Base-by-base conservation (phyloP, 2,797 vertebrate species). In the Spea hammondii region DNA sequence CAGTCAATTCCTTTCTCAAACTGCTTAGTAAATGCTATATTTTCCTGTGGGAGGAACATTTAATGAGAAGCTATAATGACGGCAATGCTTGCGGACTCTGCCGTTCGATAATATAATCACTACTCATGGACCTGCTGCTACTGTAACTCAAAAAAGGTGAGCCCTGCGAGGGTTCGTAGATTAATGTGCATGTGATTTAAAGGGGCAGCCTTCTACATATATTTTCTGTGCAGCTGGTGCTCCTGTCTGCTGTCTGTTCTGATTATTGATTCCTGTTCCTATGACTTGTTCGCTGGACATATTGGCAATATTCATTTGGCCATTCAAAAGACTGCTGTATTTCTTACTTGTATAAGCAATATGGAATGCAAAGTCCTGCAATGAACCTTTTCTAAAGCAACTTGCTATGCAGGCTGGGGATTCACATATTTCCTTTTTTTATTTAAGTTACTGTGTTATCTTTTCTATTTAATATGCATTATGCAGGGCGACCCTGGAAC, bases 21-120 rank as follows among this genome's bases (percentile, higher is more conserved):
- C 70, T 62, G 79, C 74, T 77, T 81, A 81, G 74, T 81, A 77
- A 77, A 81, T 77, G 74, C 79, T 73, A 73, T 77, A 81, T 77
- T 81, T 77, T 81, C 74, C 79, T 81, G 64, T 77, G 74, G 70
- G 74, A 81, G 66, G 64, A 81, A 73, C 65, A 71, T 77, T 81
- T 81, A 81, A 81, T 81, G 74, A 81, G 79, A 77, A 77, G 72
- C 79, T 73, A 81, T 81, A 77, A 81, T 81, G 74, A 81, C 64
- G 44, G 74, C 32, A 67, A 76, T n/a, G 74, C 74, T 72, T 44
- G 64, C 64, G 65, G 74, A 71, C 70, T 50, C 64, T 49, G 69
- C 74, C 74, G 70, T 55, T 81, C 74, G 73, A 81, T 81, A 81
- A 81, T 81, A 77, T 81, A 81, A 81, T 81, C 79, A 81, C 79